Evolutionary conservation across 2,888 invertebrate species (phyloP).

Genomic region (Bugula neritina): DNA sequence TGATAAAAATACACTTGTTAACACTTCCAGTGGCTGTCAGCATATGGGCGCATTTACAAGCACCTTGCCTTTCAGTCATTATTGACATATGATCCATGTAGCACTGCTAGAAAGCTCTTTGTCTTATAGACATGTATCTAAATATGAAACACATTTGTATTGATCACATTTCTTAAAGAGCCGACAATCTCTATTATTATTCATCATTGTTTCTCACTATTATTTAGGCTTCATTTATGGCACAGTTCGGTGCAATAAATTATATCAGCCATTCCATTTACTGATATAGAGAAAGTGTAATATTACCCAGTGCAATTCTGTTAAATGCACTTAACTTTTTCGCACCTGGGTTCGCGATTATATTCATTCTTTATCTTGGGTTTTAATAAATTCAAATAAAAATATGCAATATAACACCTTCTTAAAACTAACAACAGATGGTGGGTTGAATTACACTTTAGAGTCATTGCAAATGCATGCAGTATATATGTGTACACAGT

Average conservation of each 20-base stretch:
- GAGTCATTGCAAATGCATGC: neutral
- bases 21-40: too few relatives aligned
- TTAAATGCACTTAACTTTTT: conserved; percentile 12
- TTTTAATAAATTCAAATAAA: conserved; percentile 21
- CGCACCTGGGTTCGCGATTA: conserved; percentile 1
- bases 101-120: neutral
- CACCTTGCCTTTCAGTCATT: neutral
- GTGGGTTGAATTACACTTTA: neutral
- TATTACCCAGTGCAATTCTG: neutral
- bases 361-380: neutral
- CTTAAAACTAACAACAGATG: conserved; percentile 14
- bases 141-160: conserved; percentile 25
- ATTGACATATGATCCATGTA: neutral
- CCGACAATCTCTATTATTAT: conserved; percentile 18
- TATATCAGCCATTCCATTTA: conserved; percentile 18
- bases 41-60: too few relatives aligned
- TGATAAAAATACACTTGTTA: too few relatives aligned
- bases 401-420: conserved; percentile 16
- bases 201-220: conserved; percentile 1
- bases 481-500: neutral
- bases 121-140: neutral
- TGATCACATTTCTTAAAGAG: conserved; percentile 6
- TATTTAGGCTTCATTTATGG: neutral
- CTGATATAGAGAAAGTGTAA: neutral
- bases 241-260: neutral